Evolutionary conservation across 2,113 vertebrate species (phyloP), one percentile per base, ranked within the genome.

Genomic region (Accipiter cooperii): DNA sequence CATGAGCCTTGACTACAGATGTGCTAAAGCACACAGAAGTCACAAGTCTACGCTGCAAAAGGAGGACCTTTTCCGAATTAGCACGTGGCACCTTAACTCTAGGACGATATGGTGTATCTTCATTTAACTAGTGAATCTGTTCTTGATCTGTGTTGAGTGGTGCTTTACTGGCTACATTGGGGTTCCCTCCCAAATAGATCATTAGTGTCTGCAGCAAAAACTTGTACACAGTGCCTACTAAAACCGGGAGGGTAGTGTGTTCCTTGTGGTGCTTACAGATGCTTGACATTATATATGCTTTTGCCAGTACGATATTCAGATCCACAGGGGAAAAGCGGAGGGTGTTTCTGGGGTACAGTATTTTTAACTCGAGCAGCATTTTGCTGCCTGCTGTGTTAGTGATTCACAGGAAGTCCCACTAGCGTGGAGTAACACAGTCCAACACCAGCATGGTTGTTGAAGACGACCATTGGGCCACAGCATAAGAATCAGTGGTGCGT

Each of bases 291-390:
- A 1, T 1, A 1, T 3, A 1, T 1, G 14, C 52, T 71, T 77
- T 42, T 58, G 28, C 24, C 36, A 13, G 0, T 8, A 1, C 4
- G 9, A 12, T 18, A 18, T 15, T 69, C 55, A 9, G 36, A 10
- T 65, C 26, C 1, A 1, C 14, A 0, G 46, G 17, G 63, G 54
- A 6, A 9, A 29, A 71, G 36, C 0, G 0, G 24, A 38, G 42
- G 29, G 7, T 34, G 54, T 31, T 51, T 17, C 31, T 31, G 28
- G 22, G 54, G 9, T 29, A 14, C 6, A 2, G 25, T 11, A 9
- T 9, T 25, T 34, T n/a, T 15, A 13, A 5, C 46, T 34, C 2
- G 1, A 82, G 58, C 68, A 44, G 20, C 0, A 0, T 25, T 83
- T 36, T 40, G 10, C 46, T 70, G 38, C 42, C 8, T 28, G 9